A percentile compares a stretch with the other conserved stretches of the same genome.
Evolutionary conservation across 2,888 invertebrate genomes (phyloP).

Genomic region (Noctua pronuba): DNA sequence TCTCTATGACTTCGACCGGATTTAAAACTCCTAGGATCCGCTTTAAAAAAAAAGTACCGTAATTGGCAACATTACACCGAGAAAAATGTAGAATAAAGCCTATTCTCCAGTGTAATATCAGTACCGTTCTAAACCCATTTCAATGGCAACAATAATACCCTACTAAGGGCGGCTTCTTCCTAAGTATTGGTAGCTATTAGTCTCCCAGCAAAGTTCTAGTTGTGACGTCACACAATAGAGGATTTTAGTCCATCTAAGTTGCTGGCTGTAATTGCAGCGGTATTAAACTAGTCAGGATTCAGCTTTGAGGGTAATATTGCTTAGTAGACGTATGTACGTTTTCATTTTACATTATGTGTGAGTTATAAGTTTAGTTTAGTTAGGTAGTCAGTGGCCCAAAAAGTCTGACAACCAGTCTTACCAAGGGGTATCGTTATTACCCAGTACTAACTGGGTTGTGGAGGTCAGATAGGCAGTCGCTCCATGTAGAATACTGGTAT

Average conservation of each 20-base stretch:
- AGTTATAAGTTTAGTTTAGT: neutral
- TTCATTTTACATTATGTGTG: neutral
- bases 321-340: neutral
- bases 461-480: no score
- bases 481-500: no score
- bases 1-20: neutral
- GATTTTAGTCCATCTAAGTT: constrained; percentile 38
- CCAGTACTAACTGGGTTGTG: no score
- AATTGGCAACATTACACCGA: neutral
- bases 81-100: neutral
- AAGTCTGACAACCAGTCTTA: no score
- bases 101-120: neutral
- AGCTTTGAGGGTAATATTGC: constrained; percentile 9
- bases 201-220: constrained; percentile 22
- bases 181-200: constrained; percentile 27
- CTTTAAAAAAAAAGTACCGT: neutral
- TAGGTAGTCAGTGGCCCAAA: no score
- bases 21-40: neutral
- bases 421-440: no score
- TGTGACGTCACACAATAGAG: constrained; percentile 30
- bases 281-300: constrained; percentile 30
- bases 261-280: constrained; percentile 23
- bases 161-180: constrained; percentile 1
- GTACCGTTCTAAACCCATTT: neutral
- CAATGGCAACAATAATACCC: neutral